Conservation (phyloP, 2,113 vertebrate genomes). For the Strix uralensis region DNA sequence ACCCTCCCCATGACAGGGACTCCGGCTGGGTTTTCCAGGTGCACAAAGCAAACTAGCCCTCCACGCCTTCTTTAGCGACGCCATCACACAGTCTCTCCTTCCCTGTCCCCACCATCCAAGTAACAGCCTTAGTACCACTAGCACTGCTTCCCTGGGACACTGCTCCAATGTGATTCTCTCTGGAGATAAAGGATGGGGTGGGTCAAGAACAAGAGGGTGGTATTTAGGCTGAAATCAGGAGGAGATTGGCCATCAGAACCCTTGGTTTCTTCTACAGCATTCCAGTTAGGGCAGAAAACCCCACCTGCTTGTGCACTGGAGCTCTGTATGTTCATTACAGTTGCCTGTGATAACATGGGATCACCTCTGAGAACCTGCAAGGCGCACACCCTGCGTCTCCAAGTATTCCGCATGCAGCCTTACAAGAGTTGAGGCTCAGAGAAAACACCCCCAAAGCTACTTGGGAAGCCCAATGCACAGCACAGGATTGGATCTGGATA, state of each 20-base stretch:
- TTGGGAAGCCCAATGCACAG: neutral
- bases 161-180: neutral
- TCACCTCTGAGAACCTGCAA: neutral
- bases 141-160: neutral
- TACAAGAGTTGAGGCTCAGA: neutral
- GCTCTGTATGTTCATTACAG: neutral
- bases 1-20: neutral
- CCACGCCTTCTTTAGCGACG: neutral
- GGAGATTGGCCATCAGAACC: neutral
- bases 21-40: neutral
- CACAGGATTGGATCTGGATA: neutral
- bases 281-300: neutral
- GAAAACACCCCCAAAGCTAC: neutral
- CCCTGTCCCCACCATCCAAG: neutral
- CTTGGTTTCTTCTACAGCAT: neutral
- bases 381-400: fast-evolving
- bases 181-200: neutral
- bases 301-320: neutral
- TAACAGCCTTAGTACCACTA: neutral
- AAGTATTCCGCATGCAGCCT: neutral
- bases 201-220: neutral
- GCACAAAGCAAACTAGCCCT: neutral
- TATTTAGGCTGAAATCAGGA: neutral
- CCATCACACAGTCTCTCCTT: neutral
- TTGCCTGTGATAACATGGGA: neutral